These are phyloP conservation scores for Hetaerina titia DNA, from an alignment of 2,888 invertebrate species.

Conservation along the genomic window DNA sequence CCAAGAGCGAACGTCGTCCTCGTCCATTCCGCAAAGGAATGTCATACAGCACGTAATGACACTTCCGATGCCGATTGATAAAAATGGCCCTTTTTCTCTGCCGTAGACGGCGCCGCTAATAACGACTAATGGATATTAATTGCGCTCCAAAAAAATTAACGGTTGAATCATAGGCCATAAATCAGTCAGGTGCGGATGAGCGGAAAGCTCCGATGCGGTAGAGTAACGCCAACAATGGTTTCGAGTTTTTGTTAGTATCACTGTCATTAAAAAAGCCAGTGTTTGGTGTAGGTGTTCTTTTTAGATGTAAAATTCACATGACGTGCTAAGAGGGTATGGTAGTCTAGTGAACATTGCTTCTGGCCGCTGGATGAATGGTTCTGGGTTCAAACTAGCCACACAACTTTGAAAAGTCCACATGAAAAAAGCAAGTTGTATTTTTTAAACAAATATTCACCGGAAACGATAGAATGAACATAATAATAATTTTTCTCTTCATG, in stretches of 20 bases:
- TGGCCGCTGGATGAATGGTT: too few species aligned
- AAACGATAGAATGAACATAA: too few species aligned
- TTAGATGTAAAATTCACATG: background rate
- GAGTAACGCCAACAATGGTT: background rate
- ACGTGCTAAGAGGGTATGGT: too few species aligned
- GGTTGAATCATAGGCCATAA: conserved; percentile 28
- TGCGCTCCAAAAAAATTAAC: background rate
- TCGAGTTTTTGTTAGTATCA: background rate
- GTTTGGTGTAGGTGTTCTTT: background rate
- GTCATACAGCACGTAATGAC: conserved; percentile 16
- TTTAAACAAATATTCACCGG: too few species aligned
- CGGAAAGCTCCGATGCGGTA: background rate
- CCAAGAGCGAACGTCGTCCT: background rate
- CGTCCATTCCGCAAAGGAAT: conserved; percentile 15
- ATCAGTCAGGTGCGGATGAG: background rate
- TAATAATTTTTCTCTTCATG: too few species aligned
- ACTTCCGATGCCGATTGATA: conserved; percentile 47
- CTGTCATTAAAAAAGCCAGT: background rate
- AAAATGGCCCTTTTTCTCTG: conserved; percentile 34
- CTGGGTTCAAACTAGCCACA: too few species aligned
- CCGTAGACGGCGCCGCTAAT: conserved; percentile 35
- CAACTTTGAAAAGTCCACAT: too few species aligned
- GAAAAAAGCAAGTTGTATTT: too few species aligned
- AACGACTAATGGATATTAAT: conserved; percentile 40
- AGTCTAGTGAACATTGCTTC: too few species aligned